phyloP scores from a whole-genome alignment of 2,888 invertebrate species.

The Entomobrya proxima region DNA sequence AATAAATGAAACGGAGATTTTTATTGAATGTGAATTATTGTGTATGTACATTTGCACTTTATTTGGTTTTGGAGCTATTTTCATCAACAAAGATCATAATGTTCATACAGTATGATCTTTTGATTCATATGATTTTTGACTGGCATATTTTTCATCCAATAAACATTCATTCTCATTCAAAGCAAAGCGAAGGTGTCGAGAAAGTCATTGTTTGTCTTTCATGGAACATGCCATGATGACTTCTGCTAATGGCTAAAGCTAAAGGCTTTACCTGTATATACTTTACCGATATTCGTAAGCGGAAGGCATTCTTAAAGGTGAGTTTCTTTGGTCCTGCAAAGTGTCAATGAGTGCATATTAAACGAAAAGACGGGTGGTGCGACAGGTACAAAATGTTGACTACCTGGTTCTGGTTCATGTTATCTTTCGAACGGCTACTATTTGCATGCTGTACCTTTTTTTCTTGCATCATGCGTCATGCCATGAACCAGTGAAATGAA shows the following conservation, averaged over 20 bases:
- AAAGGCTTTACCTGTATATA: not conserved
- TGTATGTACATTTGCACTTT: not conserved
- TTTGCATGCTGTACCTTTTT: no score
- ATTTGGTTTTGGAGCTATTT: not conserved
- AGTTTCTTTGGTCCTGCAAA: no score
- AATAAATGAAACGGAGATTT: conserved; percentile 67
- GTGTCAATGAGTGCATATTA: not conserved
- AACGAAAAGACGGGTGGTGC: conserved; percentile 4
- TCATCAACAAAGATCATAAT: not conserved
- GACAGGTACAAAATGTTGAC: conserved; percentile 58
- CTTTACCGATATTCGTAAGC: no score
- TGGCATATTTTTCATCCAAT: not conserved
- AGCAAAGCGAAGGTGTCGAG: conserved; percentile 51
- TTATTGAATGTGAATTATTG: conserved; percentile 56
- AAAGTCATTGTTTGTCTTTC: not conserved
- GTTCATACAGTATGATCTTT: not conserved
- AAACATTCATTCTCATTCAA: no score
- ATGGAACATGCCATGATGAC: not conserved
- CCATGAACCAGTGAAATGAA: no score
- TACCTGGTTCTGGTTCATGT: not conserved
- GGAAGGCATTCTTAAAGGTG: no score
- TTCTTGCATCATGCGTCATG: no score
- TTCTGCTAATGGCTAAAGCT: conserved; percentile 2
- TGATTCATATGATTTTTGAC: not conserved
- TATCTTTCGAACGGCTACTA: no score